phyloP scores from a whole-genome alignment of 2,888 invertebrate species.

The Byasa hedistus region DNA sequence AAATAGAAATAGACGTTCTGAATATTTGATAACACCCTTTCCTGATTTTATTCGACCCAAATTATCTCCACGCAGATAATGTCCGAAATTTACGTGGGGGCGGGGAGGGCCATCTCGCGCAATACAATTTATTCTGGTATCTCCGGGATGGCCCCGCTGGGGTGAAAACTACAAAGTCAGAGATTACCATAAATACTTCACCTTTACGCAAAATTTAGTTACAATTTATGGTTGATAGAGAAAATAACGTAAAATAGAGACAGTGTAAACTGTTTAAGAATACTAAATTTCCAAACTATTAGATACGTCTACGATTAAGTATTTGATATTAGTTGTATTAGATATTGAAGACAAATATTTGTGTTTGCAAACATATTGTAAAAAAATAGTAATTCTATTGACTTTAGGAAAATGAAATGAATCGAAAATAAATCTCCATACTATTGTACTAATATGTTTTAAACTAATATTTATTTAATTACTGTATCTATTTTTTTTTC shows the following conservation, averaged over 20 bases:
- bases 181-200: slow-evolving; percentile 13
- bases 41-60: slow-evolving; percentile 19
- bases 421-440: too few relatives aligned
- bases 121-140: slow-evolving; percentile 26
- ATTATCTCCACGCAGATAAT: slow-evolving; percentile 18
- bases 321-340: too few relatives aligned
- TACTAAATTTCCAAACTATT: too few relatives aligned
- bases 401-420: too few relatives aligned
- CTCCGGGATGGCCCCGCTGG: slow-evolving; percentile 10
- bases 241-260: not conserved
- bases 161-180: slow-evolving; percentile 8
- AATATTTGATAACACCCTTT: slow-evolving; percentile 5
- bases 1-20: slow-evolving; percentile 4
- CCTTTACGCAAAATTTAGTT: not conserved
- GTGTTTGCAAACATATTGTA: too few relatives aligned
- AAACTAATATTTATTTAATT: too few relatives aligned
- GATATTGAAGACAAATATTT: too few relatives aligned
- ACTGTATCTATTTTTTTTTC: too few relatives aligned
- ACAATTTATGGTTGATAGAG: not conserved
- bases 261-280: too few relatives aligned
- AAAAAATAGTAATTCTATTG: too few relatives aligned
- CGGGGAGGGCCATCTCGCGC: slow-evolving; percentile 10
- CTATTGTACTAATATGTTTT: too few relatives aligned
- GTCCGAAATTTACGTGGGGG: slow-evolving; percentile 14
- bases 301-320: too few relatives aligned